These are phyloP conservation scores for Todiramphus chloris DNA, from an alignment of 2,113 vertebrate species.

Conservation along the genomic window DNA sequence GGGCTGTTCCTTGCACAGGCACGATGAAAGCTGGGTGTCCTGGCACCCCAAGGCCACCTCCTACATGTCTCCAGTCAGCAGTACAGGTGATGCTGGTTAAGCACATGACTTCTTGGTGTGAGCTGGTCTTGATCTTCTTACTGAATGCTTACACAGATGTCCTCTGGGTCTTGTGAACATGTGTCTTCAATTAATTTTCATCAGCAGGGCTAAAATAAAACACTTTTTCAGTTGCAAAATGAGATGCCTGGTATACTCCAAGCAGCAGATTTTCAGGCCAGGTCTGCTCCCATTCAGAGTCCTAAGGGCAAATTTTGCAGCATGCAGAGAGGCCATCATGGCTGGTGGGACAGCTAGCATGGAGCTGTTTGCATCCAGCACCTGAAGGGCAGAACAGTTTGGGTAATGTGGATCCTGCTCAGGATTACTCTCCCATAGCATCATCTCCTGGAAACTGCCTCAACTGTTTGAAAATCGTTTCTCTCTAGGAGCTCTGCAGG, in stretches of 20 bases:
- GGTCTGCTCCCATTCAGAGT: neutral
- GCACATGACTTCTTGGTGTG: slow-evolving; percentile 14
- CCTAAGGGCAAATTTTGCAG: neutral
- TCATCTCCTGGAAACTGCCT: neutral
- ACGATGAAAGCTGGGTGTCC: neutral
- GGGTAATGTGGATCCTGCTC: neutral
- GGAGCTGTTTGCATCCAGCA: neutral
- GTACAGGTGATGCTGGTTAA: slow-evolving; percentile 34
- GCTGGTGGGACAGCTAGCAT: neutral
- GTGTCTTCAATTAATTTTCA: slow-evolving; percentile 44
- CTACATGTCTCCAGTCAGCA: neutral
- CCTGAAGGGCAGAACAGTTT: neutral
- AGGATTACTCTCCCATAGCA: neutral
- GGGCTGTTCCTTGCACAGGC: neutral
- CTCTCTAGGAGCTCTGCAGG: neutral
- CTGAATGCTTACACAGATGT: slow-evolving; percentile 42
- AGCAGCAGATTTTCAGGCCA: neutral
- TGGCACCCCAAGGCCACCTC: neutral
- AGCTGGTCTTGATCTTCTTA: slow-evolving; percentile 42
- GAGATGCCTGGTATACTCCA: neutral
- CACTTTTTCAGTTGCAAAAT: slow-evolving; percentile 33
- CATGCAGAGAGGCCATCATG: accelerated
- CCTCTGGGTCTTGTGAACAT: slow-evolving; percentile 18
- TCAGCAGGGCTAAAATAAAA: slow-evolving; percentile 2
- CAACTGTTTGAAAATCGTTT: neutral